Base-by-base conservation (phyloP, 2,888 invertebrate species). In the Noctua comes region DNA sequence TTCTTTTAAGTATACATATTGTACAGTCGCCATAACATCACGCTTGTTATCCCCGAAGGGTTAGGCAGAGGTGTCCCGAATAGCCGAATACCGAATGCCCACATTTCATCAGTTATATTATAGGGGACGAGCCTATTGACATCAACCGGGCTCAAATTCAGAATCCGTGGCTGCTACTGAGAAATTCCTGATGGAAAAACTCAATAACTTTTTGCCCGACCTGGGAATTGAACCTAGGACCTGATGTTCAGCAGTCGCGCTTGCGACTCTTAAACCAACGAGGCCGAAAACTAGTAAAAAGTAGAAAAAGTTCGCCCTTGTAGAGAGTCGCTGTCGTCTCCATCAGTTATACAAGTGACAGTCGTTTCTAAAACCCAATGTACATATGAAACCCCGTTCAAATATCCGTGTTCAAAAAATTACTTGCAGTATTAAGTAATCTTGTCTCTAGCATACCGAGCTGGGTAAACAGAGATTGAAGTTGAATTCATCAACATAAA, bases 401-500 rank as follows among this genome's bases (percentile, higher is more conserved):
- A 64, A 64, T 64, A 2, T 27, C 10, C 13, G 27, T 46, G 54
- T 74, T 43, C 6, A 59, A 59, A 76, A 72, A 69, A 62, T 16
- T 16, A 72, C 18, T 68, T 46, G 11, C n/a, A 69, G 24, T 59
- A 40, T 59, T 51, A 54, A 31, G 16, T 69, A 36, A 36, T 66
- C 27, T 64, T 59, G 27, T 57, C 36, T 16, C 36, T 27, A 27
- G 16, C 43, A 65, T 76, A 73, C 68, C 24, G 36, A 48, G 13
- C 66, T 83, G 73, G 27, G 48, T 64, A 76, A 80, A 83, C 83
- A 80, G 31, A 73, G 66, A 80, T 76, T 83, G 54, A 57, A 36
- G 64, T 54, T 64, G 27, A 83, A 83, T 83, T 80, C 73, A 83
- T 83, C 73, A 83, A 70, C 68, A 71, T 48, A n/a, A 73, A 71